Base-by-base conservation (phyloP, 2,113 vertebrate species). In the Cynoglossus semilaevis region DNA sequence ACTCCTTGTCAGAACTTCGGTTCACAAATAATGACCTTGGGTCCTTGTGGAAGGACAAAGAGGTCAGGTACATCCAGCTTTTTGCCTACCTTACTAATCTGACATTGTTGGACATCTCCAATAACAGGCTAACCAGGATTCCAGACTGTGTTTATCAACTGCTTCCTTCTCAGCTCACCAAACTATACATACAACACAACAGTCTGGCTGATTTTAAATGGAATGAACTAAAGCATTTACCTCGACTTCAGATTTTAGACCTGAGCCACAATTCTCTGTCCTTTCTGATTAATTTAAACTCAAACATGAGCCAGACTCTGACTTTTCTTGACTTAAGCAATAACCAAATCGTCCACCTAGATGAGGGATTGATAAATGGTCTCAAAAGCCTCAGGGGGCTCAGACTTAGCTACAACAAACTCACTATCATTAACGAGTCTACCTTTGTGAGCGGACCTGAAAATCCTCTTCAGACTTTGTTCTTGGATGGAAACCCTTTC, bases 1-100 rank as follows among this genome's bases (percentile, higher is more conserved):
- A 0, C 0, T 93, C 92, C 16, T 76, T 94, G 46, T 48, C 73
- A 29, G 90, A 94, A 44, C 82, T 93, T 2, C 82, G 64, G 35
- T 93, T 94, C 65, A 7, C 79, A 41, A 0, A 80, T 0, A 96
- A 95, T 16, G 0, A 63, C 4, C 52, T 94, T 1, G 88, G 88
- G 8, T 80, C 16, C 11, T 77, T 93, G 70, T 92, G 93, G 92
- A 89, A 86, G 62, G 29, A 63, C 1, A 64, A 17, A 1, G 79
- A 91, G n/a, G 0, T 3, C 1, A 51, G 71, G 0, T 93, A 93
- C 0, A 1, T 58, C 0, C 17, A 11, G 5, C 57, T 93, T 54
- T 94, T 93, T 62, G 78, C 60, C 53, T 1, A 73, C 16, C 87
- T 93, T 1, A 64, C 9, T 8, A 91, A 85, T 63, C 74, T 94